phyloP scores from a whole-genome alignment of 2,113 vertebrate genomes.

The Hylia prasina region DNA sequence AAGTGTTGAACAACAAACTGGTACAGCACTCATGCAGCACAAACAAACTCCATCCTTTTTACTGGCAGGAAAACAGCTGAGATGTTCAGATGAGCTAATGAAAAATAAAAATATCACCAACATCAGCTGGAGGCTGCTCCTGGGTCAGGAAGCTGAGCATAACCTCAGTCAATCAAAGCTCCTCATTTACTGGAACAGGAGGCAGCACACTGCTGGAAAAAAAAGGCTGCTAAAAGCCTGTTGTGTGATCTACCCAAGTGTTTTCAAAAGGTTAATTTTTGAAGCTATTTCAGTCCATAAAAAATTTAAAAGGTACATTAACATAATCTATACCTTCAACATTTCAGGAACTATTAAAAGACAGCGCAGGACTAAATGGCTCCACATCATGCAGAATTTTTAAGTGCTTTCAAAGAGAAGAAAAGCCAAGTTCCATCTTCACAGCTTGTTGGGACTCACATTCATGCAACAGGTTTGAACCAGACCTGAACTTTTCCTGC shows the following conservation, averaged over 20 bases:
- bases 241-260: background rate
- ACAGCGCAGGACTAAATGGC: background rate
- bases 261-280: conserved; percentile 51
- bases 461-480: background rate
- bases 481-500: background rate
- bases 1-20: background rate
- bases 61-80: background rate
- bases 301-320: conserved; percentile 53
- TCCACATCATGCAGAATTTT: background rate
- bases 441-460: background rate
- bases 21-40: accelerated
- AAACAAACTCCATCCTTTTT: background rate
- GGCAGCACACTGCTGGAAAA: background rate
- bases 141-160: background rate
- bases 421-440: background rate
- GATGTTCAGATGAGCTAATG: background rate
- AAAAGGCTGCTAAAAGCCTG: conserved; percentile 13
- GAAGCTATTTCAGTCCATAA: conserved; percentile 35
- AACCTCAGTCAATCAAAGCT: background rate
- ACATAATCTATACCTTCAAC: conserved; percentile 38
- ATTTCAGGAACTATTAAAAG: conserved; percentile 41
- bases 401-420: conserved; percentile 5
- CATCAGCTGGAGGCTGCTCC: background rate
- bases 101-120: conserved; percentile 12
- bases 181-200: conserved; percentile 2